Base-by-base conservation (phyloP, 2,797 vertebrate species). In the Hybognathus amarus region DNA sequence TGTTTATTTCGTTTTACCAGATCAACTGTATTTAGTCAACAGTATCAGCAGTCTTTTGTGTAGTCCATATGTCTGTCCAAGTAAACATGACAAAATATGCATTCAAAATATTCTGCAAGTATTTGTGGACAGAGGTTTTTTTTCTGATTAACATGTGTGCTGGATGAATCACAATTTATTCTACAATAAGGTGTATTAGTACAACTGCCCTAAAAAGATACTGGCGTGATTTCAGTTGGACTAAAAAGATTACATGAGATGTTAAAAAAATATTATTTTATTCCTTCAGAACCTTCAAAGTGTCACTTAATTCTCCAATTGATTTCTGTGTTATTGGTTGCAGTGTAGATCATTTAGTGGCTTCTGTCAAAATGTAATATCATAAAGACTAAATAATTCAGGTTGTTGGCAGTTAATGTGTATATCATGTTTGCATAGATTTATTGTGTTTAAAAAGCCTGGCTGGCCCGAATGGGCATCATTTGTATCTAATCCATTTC, bases 341-440 rank as follows among this genome's bases (percentile, higher is more conserved):
- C 18, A 59, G 18, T 80, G 24, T 45, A 45, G 4, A 63, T 71
- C 18, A 80, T 47, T 80, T 17, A 71, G 79, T 47, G 18, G 67
- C 67, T 61, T 27, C 33, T 76, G 22, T 42, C 54, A 71, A 80
- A 70, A 33, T 45, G 30, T 59, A 18, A 20, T 70, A 61, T 47
- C 20, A 73, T 73, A 47, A 63, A 50, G 68, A 50, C 56, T 73
- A 40, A 40, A 42, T 42, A 79, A 36, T 42, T 40, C 30, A 79
- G 79, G 27, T 68, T 67, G 56, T 77, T 38, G 33, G 63, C 54
- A 78, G 27, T 40, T 11, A 38, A 56, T 83, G 12, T 75, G 17
- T 84, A 78, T 81, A 82, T 68, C 20, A 61, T 76, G 42, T 82
- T 84, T 70, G 64, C 73, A 71, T 63, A 82, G 68, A 80, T 45